phyloP scores from a whole-genome alignment of 2,888 invertebrate species.

The Papilio gigon region DNA sequence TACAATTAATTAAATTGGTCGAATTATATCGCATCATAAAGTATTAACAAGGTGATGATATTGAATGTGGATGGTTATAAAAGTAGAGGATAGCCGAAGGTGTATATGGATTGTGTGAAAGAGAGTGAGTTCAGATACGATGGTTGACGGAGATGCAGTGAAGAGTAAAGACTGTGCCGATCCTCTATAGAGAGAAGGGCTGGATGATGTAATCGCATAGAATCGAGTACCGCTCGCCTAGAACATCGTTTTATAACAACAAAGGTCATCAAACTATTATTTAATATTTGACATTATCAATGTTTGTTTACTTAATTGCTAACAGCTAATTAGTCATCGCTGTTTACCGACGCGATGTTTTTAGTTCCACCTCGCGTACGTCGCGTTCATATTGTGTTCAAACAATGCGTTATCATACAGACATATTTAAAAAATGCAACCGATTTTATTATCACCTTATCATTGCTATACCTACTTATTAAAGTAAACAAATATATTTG shows the following conservation, averaged over 20 bases:
- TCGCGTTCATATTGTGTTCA: not conserved
- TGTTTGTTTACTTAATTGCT: constrained; percentile 41
- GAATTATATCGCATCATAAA: no score
- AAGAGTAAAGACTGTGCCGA: no score
- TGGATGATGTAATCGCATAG: no score
- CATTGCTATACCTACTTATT: constrained; percentile 1
- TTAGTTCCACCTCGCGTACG: constrained; percentile 20
- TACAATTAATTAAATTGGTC: no score
- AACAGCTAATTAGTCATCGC: constrained; percentile 34
- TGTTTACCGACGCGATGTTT: constrained; percentile 29
- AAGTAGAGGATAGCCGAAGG: no score
- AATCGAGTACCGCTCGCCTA: not conserved
- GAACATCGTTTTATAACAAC: not conserved
- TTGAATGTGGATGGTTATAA: no score
- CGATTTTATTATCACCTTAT: not conserved
- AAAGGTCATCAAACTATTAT: constrained; percentile 33
- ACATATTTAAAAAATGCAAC: not conserved
- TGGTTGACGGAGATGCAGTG: no score
- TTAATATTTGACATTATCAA: constrained; percentile 40
- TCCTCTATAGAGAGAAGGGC: no score
- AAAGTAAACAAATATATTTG: not conserved
- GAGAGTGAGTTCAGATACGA: no score
- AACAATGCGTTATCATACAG: constrained; percentile 11
- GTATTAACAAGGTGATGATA: no score
- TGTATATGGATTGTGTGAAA: no score